Base-by-base conservation (phyloP, 1,140 invertebrate genomes). In the Cotesia typhae region DNA sequence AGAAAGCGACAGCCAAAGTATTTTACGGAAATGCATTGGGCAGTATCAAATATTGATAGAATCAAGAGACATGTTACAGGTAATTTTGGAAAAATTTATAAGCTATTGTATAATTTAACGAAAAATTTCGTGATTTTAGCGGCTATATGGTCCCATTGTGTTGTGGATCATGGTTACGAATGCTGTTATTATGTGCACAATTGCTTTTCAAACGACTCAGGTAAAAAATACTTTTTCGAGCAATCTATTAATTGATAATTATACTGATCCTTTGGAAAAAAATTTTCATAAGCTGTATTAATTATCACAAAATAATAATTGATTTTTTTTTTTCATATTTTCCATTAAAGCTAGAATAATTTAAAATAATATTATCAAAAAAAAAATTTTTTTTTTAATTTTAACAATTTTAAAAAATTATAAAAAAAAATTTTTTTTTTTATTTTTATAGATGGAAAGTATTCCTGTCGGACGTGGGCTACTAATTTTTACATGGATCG, bases 201-300 rank as follows among this genome's bases (percentile, higher is more conserved):
- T 81, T 35, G 74, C 79, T 60, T 82, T 77, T 67, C 81, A 82
- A 73, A 17, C 73, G 2, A 59, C 78, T 3, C 75, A 79, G 67
- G 81, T 82, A 75, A 72, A 10, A 36, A 7, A 60, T 68, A 28
- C 9, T 37, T 0, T 38, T 59, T 14, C 10, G 7, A 28, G 28
- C 2, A 2, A 28, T 28, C 3, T 28, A 28, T 28, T 28, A 28
- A 28, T 28, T 2, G 2, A 28, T 28, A 28, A 28, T 28, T 28
- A 28, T 28, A 28, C 28, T 28, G 1, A 28, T 28, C 28, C 28
- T 28, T 28, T 28, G 28, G 28, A 28, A 28, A 28, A 28, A 28
- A 28, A 28, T 28, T 28, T 28, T 3, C 28, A 28, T 28, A 28
- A 28, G 28, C 28, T 28, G 28, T 28, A 28, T 28, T 28, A 28